Base-by-base conservation (phyloP, 2,113 vertebrate species). In the Ictalurus punctatus region DNA sequence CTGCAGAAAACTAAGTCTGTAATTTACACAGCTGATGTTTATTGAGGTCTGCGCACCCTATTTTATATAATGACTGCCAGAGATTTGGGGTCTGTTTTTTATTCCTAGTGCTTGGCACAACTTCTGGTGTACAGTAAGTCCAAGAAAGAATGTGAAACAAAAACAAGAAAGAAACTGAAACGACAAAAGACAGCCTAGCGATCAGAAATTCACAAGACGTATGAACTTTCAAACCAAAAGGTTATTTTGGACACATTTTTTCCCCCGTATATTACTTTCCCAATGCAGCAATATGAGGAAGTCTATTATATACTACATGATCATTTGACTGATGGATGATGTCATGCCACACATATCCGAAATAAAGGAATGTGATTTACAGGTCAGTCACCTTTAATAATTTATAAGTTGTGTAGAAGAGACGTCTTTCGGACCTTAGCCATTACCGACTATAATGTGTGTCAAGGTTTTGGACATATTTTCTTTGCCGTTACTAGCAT, bases 21-120 rank as follows among this genome's bases (percentile, higher is more conserved):
- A 94, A 95, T 96, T 95, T 95, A 95, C 93, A 94, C 92, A 95
- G 94, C 93, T 95, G 95, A 96, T 95, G 93, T 94, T 95, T 94
- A 95, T 94, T 93, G 94, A 94, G 94, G 93, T 93, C 94, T 93
- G 92, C 92, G 92, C 93, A 91, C 89, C 93, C 93, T 93, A 63
- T 92, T 94, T 95, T 94, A 94, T 95, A 93, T 95, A 95, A 95
- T 95, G 94, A 95, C 93, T 93, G 93, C 92, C 93, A 61, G 86
- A 94, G 93, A 91, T 93, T 94, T 91, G 92, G 93, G 48, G 48
- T 56, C 52, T 81, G n/a, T 61, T 40, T 92, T 92, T 85, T 59
- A 59, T 58, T 74, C 58, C 71, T 79, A 54, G 23, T 27, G 56
- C 83, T 85, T 85, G 87, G 67, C 40, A 61, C 21, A 65, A 85